Percentiles rank a stretch among this genome's conserved stretches.
Evolutionary conservation across 2,888 invertebrate species (phyloP).

Genomic region (Abrostola tripartita): DNA sequence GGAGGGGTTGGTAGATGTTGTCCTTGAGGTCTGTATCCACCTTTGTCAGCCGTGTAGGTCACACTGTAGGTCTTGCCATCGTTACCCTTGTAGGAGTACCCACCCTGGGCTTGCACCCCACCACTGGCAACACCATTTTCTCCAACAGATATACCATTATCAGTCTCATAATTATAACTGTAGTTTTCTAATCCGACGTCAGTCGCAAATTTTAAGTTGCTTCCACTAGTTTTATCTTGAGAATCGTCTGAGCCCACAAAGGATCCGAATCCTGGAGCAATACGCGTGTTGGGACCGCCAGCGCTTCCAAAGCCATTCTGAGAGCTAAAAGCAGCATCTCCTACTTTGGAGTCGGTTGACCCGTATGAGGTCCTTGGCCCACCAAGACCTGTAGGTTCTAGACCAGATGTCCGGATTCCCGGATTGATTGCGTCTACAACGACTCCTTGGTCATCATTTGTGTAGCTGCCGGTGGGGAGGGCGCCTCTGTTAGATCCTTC

Average conservation of each 20-base stretch:
- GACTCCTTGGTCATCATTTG: conserved; percentile 79
- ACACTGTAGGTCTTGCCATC: conserved; percentile 80
- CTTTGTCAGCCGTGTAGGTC: conserved; percentile 78
- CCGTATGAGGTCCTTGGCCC: conserved; percentile 76
- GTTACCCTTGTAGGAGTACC: conserved; percentile 78
- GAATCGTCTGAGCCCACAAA: conserved; percentile 12
- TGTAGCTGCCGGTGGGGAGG: conserved; percentile 73
- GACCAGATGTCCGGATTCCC: conserved; percentile 72
- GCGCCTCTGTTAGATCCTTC: conserved; percentile 44
- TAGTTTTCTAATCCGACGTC: conserved; percentile 72
- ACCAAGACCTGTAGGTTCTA: conserved; percentile 73
- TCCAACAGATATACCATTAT: conserved; percentile 79
- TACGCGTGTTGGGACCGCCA: conserved; percentile 26
- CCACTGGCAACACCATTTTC: conserved; percentile 72
- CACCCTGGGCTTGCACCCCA: conserved; percentile 77
- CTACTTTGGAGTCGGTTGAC: conserved; percentile 81
- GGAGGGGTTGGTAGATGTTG: conserved; percentile 80
- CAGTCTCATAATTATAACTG: conserved; percentile 77
- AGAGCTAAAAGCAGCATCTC: conserved; percentile 77
- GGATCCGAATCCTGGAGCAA: conserved; percentile 44
- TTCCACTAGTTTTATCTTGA: conserved; percentile 62
- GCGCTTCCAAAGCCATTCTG: conserved; percentile 55
- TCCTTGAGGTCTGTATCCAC: conserved; percentile 76
- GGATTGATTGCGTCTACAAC: conserved; percentile 80
- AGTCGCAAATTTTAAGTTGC: conserved; percentile 70